Evolutionary conservation across 2,113 vertebrate genomes (phyloP).

Genomic region (Gasterosteus nipponicus): DNA sequence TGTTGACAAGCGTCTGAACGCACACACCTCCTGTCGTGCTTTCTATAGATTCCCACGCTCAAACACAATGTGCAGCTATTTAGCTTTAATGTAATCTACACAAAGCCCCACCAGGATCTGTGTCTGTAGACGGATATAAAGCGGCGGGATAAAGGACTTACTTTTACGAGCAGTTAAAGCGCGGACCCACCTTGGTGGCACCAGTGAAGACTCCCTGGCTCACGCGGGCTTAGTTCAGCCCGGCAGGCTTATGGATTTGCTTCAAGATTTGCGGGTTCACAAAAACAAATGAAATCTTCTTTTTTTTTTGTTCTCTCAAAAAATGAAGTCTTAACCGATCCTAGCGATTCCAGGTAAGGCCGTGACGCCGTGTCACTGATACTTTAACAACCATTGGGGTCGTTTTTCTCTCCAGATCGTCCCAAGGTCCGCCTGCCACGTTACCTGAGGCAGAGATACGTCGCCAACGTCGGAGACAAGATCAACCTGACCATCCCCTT

Average conservation of each 20-base stretch:
- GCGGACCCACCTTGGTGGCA: not conserved
- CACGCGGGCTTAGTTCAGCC: constrained; percentile 4
- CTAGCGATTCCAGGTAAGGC: not conserved
- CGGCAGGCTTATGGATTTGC: not conserved
- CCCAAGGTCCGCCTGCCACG: constrained; percentile 94
- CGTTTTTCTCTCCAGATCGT: constrained; percentile 79
- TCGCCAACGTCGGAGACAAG: constrained; percentile 84
- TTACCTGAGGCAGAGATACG: constrained; percentile 87
- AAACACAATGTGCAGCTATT: not conserved
- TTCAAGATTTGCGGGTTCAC: constrained; percentile 5
- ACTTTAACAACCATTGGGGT: not conserved
- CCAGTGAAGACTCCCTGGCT: not conserved
- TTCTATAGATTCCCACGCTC: not conserved
- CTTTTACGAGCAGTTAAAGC: constrained; percentile 7
- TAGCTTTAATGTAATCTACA: not conserved
- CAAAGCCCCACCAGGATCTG: not conserved
- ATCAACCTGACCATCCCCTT: constrained; percentile 95
- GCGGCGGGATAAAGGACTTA: not conserved
- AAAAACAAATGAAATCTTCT: not conserved
- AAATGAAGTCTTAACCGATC: not conserved
- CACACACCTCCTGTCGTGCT: not conserved
- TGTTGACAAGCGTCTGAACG: too few relatives aligned
- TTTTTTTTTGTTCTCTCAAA: not conserved
- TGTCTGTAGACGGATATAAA: not conserved
- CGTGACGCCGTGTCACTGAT: not conserved